phyloP scores from a whole-genome alignment of 2,888 invertebrate species.

The Microplitis manilae region DNA sequence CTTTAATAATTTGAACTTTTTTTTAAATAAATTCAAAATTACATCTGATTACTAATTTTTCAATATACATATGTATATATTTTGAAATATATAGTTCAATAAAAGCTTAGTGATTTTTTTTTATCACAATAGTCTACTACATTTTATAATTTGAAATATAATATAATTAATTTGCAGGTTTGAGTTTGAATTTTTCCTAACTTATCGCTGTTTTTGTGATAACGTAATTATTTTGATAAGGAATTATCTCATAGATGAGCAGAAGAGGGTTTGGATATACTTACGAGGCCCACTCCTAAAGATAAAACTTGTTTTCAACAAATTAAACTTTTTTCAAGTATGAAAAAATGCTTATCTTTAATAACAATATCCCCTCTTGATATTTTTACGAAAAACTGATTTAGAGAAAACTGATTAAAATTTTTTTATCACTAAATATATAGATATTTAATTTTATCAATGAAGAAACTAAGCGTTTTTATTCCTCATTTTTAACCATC shows the following conservation, averaged over 20 bases:
- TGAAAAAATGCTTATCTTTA: slow-evolving; percentile 57
- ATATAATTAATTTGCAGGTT: slow-evolving; percentile 33
- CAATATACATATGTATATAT: no score
- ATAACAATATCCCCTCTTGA: slow-evolving; percentile 8
- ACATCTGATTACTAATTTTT: no score
- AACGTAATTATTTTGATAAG: slow-evolving; percentile 63
- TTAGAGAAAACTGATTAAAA: background rate
- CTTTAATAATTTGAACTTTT: no score
- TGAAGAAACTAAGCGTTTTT: background rate
- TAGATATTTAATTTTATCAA: background rate
- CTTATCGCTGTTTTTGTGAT: slow-evolving; percentile 54
- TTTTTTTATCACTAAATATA: background rate
- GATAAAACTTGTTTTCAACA: slow-evolving; percentile 65
- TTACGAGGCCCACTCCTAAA: slow-evolving; percentile 45
- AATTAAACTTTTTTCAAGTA: slow-evolving; percentile 59
- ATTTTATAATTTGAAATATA: background rate
- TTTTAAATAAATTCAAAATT: no score
- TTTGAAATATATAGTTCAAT: no score
- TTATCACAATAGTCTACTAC: no score
- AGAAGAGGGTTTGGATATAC: slow-evolving; percentile 43
- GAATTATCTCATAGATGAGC: slow-evolving; percentile 53
- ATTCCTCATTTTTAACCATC: no score
- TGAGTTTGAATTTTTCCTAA: slow-evolving; percentile 52
- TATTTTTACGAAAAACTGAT: slow-evolving; percentile 15
- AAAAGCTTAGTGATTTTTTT: no score